These are phyloP conservation scores for Leptopilina syphax DNA, from an alignment of 2,888 invertebrate genomes.

Conservation along the genomic window DNA sequence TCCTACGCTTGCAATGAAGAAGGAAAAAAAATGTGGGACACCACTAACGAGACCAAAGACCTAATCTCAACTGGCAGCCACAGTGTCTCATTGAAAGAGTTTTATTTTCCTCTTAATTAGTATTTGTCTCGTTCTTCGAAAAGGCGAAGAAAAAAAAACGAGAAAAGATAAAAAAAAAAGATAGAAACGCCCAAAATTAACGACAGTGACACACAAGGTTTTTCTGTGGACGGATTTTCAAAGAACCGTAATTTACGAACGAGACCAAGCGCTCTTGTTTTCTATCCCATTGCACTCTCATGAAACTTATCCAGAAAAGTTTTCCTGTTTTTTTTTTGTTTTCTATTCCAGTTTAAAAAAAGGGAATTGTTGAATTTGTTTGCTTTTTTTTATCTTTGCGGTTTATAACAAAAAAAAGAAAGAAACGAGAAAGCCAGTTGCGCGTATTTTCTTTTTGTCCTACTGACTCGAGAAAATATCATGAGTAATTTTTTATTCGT, in stretches of 20 bases:
- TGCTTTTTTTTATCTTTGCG: not conserved
- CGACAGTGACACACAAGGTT: not conserved
- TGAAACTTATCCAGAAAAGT: not conserved
- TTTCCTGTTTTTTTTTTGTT: not conserved
- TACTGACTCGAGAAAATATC: not conserved
- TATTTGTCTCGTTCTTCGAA: not conserved
- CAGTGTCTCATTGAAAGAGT: constrained; percentile 6
- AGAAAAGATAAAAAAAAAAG: not conserved
- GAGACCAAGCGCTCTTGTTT: not conserved
- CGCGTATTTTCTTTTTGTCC: not conserved
- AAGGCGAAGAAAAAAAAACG: not conserved
- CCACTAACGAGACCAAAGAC: constrained; percentile 17
- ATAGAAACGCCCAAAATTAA: not conserved
- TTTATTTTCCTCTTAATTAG: constrained; percentile 4
- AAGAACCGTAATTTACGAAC: constrained; percentile 24
- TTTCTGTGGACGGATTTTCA: not conserved
- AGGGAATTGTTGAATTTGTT: not conserved
- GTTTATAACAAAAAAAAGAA: not conserved
- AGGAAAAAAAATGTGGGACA: constrained; percentile 1
- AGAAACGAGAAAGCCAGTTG: too few relatives aligned
- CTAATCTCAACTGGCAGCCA: not conserved
- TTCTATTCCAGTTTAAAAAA: not conserved
- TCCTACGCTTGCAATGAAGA: constrained; percentile 16
- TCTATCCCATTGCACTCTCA: not conserved
- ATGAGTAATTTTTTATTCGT: not conserved